A percentile compares a stretch with the other conserved stretches of the same genome.
These are phyloP conservation scores for Hybognathus amarus DNA, from an alignment of 2,797 vertebrate genomes.

Conservation along the genomic window DNA sequence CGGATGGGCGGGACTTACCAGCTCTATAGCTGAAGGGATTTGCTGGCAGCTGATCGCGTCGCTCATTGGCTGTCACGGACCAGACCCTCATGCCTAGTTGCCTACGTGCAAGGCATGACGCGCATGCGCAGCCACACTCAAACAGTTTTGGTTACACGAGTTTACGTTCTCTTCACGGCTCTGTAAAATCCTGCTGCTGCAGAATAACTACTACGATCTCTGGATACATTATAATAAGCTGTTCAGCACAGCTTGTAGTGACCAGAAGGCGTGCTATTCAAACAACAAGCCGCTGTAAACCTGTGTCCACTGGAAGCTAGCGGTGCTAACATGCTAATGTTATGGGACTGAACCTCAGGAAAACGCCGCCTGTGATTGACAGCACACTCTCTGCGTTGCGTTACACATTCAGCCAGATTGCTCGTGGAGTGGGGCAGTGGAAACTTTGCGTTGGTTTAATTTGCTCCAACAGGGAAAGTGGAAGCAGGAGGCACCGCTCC, in stretches of 20 bases:
- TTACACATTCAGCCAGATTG: neutral
- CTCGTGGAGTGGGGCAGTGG: neutral
- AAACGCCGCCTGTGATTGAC: constrained; percentile 25
- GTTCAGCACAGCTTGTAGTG: neutral
- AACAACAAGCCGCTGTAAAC: constrained; percentile 21
- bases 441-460: constrained; percentile 8
- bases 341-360: constrained; percentile 12
- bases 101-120: constrained; percentile 17
- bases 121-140: constrained; percentile 69
- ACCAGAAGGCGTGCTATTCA: neutral
- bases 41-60: constrained; percentile 25
- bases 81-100: constrained; percentile 31
- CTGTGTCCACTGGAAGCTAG: neutral
- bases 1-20: too few species aligned
- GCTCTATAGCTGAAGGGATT: neutral
- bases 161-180: constrained; percentile 68
- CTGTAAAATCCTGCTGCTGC: neutral
- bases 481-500: neutral
- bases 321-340: constrained; percentile 45
- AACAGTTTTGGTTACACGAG: constrained; percentile 69
- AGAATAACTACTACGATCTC: neutral
- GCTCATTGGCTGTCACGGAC: constrained; percentile 45
- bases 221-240: neutral
- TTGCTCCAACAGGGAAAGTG: neutral
- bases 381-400: neutral